These are phyloP conservation scores for Scaptodrosophila lebanonensis DNA, from an alignment of 1,140 invertebrate genomes.

Conservation along the genomic window DNA sequence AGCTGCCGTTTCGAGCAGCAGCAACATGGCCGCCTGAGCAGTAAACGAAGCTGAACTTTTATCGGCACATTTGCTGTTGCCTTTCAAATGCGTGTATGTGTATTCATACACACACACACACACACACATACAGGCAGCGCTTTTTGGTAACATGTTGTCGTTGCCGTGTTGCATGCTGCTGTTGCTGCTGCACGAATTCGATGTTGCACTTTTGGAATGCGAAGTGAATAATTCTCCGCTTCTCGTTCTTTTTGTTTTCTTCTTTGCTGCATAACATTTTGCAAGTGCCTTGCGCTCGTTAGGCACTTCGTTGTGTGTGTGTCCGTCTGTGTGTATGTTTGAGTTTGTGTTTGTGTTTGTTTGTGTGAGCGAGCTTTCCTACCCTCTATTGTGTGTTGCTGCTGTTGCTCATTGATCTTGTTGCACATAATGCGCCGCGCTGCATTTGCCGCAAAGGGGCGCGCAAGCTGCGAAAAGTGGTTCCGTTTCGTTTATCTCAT, in stretches of 20 bases:
- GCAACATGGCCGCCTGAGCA: slow-evolving; percentile 73
- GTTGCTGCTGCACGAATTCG: slow-evolving; percentile 67
- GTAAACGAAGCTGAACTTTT: slow-evolving; percentile 74
- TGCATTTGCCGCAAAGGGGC: slow-evolving; percentile 29
- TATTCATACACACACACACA: too few species aligned
- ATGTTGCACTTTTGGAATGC: slow-evolving; percentile 72
- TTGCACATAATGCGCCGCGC: slow-evolving; percentile 54
- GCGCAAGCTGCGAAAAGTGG: slow-evolving; percentile 58
- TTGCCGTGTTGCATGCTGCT: slow-evolving; percentile 43
- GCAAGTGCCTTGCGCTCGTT: slow-evolving; percentile 68
- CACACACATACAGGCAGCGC: too few species aligned
- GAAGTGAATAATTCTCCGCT: slow-evolving; percentile 71
- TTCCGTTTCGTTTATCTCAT: slow-evolving; percentile 75
- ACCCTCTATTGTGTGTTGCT: slow-evolving; percentile 18
- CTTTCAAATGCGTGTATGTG: too few species aligned
- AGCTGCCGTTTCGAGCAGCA: slow-evolving; percentile 52
- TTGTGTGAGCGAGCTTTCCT: slow-evolving; percentile 12
- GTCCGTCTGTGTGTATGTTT: too few species aligned
- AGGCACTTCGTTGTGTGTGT: slow-evolving; percentile 64
- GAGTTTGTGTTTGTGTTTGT: too few species aligned
- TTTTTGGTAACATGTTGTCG: slow-evolving; percentile 64
- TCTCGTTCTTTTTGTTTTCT: slow-evolving; percentile 40
- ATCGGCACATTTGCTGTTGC: slow-evolving; percentile 61
- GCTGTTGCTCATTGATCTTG: slow-evolving; percentile 26
- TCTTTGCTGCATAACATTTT: slow-evolving; percentile 33